These are phyloP conservation scores for Ichneumoninae sp. DNA, from an alignment of 2,888 invertebrate genomes.

Conservation along the genomic window DNA sequence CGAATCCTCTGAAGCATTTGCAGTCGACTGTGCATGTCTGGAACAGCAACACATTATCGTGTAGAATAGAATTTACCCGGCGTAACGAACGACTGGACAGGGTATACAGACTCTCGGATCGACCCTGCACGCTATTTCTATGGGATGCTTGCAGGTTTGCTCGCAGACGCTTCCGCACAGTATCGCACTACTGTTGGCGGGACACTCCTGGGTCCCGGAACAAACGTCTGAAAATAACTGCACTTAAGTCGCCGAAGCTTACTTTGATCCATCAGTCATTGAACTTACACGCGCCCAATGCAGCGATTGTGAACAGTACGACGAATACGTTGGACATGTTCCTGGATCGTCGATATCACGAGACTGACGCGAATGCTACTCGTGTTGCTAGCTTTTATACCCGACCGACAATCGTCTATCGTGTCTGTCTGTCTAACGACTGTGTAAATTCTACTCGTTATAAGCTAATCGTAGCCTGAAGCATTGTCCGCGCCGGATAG, in stretches of 20 bases:
- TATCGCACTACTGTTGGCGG: slow-evolving; percentile 19
- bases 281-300: not conserved
- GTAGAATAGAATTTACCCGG: not conserved
- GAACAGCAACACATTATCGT: slow-evolving; percentile 7
- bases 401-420: not conserved
- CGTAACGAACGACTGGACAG: not conserved
- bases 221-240: slow-evolving; percentile 4
- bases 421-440: no score
- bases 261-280: not conserved
- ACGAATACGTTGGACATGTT: not conserved
- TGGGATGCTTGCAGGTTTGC: slow-evolving; percentile 18
- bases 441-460: not conserved
- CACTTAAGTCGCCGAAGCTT: not conserved
- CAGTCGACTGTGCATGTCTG: slow-evolving; percentile 43
- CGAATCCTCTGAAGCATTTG: slow-evolving; percentile 31
- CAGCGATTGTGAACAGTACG: not conserved
- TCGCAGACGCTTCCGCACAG: slow-evolving; percentile 40
- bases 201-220: slow-evolving; percentile 12
- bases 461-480: not conserved
- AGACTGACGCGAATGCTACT: not conserved
- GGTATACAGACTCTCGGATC: slow-evolving; percentile 6
- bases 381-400: not conserved
- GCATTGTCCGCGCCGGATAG: no score
- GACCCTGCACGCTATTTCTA: slow-evolving; percentile 24
- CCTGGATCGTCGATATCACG: no score